These are phyloP conservation scores for Streptopelia turtur DNA, from an alignment of 2,797 vertebrate genomes.

Conservation along the genomic window DNA sequence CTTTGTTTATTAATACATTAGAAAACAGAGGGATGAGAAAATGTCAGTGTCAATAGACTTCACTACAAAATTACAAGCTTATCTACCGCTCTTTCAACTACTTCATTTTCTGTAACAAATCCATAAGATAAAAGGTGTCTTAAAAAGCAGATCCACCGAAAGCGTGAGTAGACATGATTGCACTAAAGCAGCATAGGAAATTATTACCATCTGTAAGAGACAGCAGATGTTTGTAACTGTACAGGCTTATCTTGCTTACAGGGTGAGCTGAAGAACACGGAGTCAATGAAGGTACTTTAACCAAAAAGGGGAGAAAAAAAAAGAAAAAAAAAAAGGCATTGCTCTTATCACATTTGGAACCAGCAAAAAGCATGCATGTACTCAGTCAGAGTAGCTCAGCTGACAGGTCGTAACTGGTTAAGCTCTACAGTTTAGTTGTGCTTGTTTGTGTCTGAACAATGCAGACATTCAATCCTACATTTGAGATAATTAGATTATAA, in stretches of 20 bases:
- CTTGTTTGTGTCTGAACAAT: background rate
- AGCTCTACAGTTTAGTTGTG: background rate
- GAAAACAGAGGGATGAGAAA: background rate
- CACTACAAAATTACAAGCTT: background rate
- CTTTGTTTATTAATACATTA: background rate
- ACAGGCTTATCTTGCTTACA: background rate
- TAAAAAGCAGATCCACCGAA: background rate
- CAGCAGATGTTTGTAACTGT: background rate
- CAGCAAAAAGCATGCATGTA: accelerated
- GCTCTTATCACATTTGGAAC: background rate
- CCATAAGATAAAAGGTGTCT: accelerated
- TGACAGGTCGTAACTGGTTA: background rate
- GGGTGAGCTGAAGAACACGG: background rate
- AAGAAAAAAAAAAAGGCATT: no score
- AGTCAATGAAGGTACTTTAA: accelerated
- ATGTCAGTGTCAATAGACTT: accelerated
- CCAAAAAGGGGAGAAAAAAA: no score
- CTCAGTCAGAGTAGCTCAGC: background rate
- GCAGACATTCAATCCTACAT: background rate
- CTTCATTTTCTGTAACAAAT: background rate
- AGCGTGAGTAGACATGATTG: accelerated
- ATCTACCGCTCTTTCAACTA: background rate
- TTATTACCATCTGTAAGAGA: no score
- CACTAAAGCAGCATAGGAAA: background rate
- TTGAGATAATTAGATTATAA: background rate